phyloP scores from a whole-genome alignment of 2,888 invertebrate genomes.

The Harpagoxenus sublaevis region DNA sequence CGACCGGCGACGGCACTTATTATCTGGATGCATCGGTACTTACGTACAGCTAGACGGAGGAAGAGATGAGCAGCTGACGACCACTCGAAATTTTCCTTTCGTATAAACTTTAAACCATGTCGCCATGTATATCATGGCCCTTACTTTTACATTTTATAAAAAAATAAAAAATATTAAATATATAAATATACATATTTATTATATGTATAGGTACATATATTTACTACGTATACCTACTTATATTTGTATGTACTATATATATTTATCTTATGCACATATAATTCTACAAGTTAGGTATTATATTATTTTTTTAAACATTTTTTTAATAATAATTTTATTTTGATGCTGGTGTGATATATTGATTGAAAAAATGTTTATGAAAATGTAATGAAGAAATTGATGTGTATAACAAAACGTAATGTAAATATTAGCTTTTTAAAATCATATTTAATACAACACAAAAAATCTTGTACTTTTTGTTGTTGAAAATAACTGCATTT shows the following conservation, averaged over 20 bases:
- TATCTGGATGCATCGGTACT: slow-evolving; percentile 24
- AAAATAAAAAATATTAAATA: background rate
- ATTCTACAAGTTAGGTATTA: background rate
- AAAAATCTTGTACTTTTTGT: background rate
- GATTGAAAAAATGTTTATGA: background rate
- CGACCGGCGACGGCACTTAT: slow-evolving; percentile 33
- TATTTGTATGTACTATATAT: background rate
- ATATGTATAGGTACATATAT: background rate
- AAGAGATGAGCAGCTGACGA: background rate
- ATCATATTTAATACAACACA: background rate
- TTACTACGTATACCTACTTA: background rate
- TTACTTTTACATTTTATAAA: background rate
- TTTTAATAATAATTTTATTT: background rate
- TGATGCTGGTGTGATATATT: background rate
- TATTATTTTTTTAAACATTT: background rate
- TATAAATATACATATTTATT: background rate
- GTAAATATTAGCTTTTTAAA: background rate
- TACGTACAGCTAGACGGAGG: slow-evolving; percentile 1
- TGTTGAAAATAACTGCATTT: background rate
- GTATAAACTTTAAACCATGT: background rate
- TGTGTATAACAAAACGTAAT: background rate
- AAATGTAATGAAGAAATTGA: background rate
- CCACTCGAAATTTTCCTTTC: background rate
- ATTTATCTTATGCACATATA: background rate
- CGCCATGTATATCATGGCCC: background rate